These are phyloP conservation scores for Oceanites oceanicus DNA, from an alignment of 2,113 vertebrate genomes.

Conservation along the genomic window DNA sequence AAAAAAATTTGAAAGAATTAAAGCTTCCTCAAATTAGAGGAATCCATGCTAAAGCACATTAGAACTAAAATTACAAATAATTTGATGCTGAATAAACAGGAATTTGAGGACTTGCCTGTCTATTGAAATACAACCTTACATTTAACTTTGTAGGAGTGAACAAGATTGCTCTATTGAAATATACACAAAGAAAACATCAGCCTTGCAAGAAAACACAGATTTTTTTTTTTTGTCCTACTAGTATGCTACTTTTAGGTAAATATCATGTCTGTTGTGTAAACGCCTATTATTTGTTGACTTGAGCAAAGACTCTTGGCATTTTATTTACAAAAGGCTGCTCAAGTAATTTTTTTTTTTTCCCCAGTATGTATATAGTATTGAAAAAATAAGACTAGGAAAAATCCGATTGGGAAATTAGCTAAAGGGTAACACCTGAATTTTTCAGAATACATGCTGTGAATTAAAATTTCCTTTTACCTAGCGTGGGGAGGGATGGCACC, in stretches of 20 bases:
- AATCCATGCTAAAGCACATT: background rate
- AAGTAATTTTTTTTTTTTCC: background rate
- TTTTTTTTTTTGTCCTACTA: background rate
- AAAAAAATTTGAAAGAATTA: background rate
- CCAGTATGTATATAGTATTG: background rate
- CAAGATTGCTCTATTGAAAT: background rate
- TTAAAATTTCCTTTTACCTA: background rate
- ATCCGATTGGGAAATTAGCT: background rate
- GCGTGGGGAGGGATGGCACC: accelerated
- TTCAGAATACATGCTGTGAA: background rate
- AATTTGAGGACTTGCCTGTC: background rate
- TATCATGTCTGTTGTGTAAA: constrained; percentile 6
- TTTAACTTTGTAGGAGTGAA: background rate
- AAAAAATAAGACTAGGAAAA: background rate
- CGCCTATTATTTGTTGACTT: constrained; percentile 12
- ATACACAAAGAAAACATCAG: background rate
- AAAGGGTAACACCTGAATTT: background rate
- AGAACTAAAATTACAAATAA: background rate
- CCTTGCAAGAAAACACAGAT: background rate
- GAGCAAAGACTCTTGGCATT: background rate
- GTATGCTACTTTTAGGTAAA: constrained; percentile 15
- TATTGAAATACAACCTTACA: background rate
- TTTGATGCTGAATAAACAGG: background rate
- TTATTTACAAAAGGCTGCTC: background rate
- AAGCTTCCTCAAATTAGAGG: background rate